Evolutionary conservation across 1,140 invertebrate species (phyloP).

Genomic region (Leptestheria dahalacensis): DNA sequence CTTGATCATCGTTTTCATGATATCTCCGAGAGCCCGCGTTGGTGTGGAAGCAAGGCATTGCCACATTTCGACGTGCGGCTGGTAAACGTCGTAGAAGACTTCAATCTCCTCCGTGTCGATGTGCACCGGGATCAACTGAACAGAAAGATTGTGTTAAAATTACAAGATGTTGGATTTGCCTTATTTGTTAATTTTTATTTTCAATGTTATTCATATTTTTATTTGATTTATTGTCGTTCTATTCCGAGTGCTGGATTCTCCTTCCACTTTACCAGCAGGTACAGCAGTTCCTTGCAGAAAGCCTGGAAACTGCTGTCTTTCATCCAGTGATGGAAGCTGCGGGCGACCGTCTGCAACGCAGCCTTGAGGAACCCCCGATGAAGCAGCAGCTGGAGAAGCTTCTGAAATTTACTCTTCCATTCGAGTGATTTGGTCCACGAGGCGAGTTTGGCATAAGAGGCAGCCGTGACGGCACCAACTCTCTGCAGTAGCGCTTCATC

Average conservation of each 20-base stretch:
- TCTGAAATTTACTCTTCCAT: background rate
- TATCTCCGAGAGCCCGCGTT: background rate
- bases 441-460: too few relatives aligned
- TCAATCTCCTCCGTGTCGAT: background rate
- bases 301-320: background rate
- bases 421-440: too few relatives aligned
- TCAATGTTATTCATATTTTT: too few relatives aligned
- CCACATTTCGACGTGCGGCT: background rate
- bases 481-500: too few relatives aligned
- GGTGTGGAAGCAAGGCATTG: background rate
- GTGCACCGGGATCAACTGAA: background rate
- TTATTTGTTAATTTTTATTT: too few relatives aligned
- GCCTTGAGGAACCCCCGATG: background rate
- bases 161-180: background rate
- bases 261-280: background rate
- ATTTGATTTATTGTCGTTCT: too few relatives aligned
- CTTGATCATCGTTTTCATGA: background rate
- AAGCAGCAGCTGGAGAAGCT: background rate
- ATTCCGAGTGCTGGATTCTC: too few relatives aligned
- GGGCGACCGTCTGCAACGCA: background rate
- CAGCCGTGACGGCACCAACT: too few relatives aligned
- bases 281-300: background rate
- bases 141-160: background rate
- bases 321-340: background rate
- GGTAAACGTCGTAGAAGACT: background rate